Conservation (phyloP, 2,797 vertebrate species). For the Sarcoramphus papa region DNA sequence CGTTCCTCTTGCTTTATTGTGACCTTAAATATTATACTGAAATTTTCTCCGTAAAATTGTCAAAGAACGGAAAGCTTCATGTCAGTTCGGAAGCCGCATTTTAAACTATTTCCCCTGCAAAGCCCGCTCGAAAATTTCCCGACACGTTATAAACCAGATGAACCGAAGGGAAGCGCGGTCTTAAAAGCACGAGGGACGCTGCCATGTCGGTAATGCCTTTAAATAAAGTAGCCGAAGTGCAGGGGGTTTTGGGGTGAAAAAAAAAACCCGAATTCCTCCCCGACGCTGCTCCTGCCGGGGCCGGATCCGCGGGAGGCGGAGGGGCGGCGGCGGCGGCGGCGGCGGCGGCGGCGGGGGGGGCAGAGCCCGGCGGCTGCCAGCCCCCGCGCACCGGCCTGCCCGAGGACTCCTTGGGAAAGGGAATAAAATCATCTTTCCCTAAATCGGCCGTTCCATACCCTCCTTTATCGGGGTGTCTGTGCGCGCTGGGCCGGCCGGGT, state of each 20-base stretch:
- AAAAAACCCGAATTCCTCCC: not conserved
- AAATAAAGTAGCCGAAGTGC: not conserved
- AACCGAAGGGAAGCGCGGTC: not conserved
- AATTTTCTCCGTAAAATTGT: not conserved
- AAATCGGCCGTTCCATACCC: rapidly evolving
- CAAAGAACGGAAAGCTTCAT: not conserved
- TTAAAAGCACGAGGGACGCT: not conserved
- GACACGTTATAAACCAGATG: rapidly evolving
- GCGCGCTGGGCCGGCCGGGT: too few relatives aligned
- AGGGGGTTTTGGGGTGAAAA: not conserved
- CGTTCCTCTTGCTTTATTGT: not conserved
- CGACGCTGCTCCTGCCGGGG: not conserved
- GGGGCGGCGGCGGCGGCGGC: not conserved
- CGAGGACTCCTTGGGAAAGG: not conserved
- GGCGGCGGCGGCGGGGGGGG: not conserved
- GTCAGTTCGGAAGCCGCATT: not conserved
- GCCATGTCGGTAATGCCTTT: too few relatives aligned
- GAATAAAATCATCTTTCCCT: rapidly evolving
- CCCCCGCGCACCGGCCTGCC: not conserved
- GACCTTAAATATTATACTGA: not conserved
- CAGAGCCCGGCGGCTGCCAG: not conserved
- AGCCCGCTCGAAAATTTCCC: not conserved
- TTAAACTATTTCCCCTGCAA: not conserved
- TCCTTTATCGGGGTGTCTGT: rapidly evolving
- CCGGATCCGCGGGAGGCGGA: not conserved